A percentile compares a stretch with the other conserved stretches of the same genome.
These are phyloP conservation scores for Lutraria rhynchaena DNA, from an alignment of 1,140 invertebrate genomes.

Conservation along the genomic window DNA sequence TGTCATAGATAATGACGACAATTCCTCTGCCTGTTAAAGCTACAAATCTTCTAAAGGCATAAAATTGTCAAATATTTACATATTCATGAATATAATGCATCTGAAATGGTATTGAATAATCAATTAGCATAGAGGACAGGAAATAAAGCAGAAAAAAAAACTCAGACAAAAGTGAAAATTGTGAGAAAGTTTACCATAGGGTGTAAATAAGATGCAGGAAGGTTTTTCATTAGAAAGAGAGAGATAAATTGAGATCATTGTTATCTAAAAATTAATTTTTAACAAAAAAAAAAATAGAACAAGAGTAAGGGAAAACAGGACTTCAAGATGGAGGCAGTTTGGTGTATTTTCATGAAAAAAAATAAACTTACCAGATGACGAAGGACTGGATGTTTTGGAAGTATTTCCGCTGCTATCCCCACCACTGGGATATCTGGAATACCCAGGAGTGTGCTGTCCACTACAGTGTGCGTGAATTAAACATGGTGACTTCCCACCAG, in stretches of 20 bases:
- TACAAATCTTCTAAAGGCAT: no score
- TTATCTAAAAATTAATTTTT: background rate
- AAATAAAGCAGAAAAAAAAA: no score
- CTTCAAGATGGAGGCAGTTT: background rate
- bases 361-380: conserved; percentile 73
- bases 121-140: no score
- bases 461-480: conserved; percentile 64
- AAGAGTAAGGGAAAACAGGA: background rate
- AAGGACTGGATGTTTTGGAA: conserved; percentile 77
- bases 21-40: no score
- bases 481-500: conserved; percentile 61
- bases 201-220: no score
- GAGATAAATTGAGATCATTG: background rate
- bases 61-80: no score
- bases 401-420: conserved; percentile 72
- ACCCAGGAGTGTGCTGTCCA: conserved; percentile 58
- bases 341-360: background rate
- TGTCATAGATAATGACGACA: no score
- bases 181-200: no score
- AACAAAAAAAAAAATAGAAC: background rate
- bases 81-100: no score
- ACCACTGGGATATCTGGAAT: conserved; percentile 53
- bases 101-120: no score
- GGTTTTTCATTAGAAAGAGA: no score
- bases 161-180: no score